phyloP scores from a whole-genome alignment of 2,797 vertebrate genomes.

The Gambusia yucatana region DNA sequence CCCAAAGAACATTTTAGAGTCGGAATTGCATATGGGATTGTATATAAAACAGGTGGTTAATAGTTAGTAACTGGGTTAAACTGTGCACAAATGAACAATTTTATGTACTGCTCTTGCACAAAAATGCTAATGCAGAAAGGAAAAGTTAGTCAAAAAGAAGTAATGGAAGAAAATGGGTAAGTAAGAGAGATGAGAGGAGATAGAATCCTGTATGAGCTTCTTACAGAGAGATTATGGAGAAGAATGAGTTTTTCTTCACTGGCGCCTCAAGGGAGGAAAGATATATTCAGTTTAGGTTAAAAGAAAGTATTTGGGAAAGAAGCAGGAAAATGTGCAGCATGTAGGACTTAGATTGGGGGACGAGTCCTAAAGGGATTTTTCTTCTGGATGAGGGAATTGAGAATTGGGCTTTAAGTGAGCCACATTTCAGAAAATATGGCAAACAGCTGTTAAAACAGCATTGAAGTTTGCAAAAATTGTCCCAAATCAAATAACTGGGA shows the following conservation, averaged over 20 bases:
- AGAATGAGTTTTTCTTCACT: constrained; percentile 60
- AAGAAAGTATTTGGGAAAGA: constrained; percentile 65
- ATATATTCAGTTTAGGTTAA: constrained; percentile 73
- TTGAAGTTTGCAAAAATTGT: not conserved
- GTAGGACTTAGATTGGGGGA: constrained; percentile 36
- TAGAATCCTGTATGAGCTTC: constrained; percentile 48
- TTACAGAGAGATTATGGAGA: constrained; percentile 53
- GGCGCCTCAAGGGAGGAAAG: constrained; percentile 58
- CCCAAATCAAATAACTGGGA: not conserved
- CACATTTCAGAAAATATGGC: constrained; percentile 47
- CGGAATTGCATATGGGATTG: not conserved
- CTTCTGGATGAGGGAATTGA: constrained; percentile 51
- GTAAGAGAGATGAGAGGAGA: constrained; percentile 38
- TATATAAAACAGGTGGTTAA: not conserved
- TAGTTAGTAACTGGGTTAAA: not conserved
- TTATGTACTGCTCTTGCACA: not conserved
- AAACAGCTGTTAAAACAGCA: constrained; percentile 16
- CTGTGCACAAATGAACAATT: not conserved
- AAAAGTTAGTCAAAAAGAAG: constrained; percentile 3
- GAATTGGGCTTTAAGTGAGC: constrained; percentile 41
- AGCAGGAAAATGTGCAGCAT: constrained; percentile 29
- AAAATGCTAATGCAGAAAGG: not conserved
- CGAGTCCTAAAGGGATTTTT: constrained; percentile 29
- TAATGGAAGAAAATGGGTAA: not conserved
- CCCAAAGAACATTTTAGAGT: not conserved